These are phyloP conservation scores for Pogonognathellus flavescens DNA, from an alignment of 1,140 invertebrate species.

Conservation along the genomic window DNA sequence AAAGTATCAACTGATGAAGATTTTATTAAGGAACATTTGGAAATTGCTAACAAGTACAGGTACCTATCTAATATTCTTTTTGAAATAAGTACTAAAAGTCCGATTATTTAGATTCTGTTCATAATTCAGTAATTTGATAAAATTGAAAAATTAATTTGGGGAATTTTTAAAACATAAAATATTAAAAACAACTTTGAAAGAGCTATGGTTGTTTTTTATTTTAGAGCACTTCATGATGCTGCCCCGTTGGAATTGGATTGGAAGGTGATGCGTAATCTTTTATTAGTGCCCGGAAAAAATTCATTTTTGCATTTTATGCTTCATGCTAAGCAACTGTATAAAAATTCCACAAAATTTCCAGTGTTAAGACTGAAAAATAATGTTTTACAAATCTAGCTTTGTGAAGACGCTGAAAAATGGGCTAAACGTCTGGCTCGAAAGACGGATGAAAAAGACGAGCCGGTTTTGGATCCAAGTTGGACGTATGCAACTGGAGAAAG, in stretches of 20 bases:
- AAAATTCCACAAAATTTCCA: no score
- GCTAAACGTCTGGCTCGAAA: neutral
- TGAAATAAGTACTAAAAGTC: neutral
- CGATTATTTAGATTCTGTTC: no score
- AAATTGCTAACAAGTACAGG: neutral
- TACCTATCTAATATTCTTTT: neutral
- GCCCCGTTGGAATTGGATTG: neutral
- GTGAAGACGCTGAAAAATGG: neutral
- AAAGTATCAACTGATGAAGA: neutral
- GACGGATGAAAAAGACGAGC: neutral
- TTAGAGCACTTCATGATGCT: neutral
- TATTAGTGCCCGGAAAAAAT: neutral
- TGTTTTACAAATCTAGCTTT: neutral
- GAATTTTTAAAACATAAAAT: neutral
- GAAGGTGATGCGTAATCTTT: neutral
- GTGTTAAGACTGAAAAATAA: no score
- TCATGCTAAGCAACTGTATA: no score
- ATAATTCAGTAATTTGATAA: no score
- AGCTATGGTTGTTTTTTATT: neutral
- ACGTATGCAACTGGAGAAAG: neutral
- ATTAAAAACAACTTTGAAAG: neutral
- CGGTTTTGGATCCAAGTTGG: neutral
- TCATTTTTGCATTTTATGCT: no score
- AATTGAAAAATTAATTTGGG: no score
- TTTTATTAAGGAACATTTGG: neutral